Evolutionary conservation across 2,113 vertebrate species (phyloP).

Genomic region (Cygnus buccinator): DNA sequence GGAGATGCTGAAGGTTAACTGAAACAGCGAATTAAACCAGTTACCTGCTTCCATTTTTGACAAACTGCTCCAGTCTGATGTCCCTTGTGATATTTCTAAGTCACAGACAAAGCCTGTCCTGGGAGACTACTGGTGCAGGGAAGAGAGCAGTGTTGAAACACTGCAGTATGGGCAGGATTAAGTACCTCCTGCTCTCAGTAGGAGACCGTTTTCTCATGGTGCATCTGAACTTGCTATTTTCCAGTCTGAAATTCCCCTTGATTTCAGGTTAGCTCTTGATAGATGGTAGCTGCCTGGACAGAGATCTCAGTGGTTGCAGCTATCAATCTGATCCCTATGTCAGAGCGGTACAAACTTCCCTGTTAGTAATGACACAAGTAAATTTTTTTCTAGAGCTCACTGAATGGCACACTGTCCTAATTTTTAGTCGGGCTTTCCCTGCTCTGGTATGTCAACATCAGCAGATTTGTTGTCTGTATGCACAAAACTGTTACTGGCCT

Average conservation of each 20-base stretch:
- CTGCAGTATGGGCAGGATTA: neutral
- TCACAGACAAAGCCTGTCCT: neutral
- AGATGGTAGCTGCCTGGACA: neutral
- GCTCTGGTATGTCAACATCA: neutral
- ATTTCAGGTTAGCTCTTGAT: neutral
- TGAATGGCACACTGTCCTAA: too few relatives aligned
- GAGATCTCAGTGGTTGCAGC: rapidly evolving
- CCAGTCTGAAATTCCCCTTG: neutral
- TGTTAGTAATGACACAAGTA: neutral
- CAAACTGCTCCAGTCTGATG: neutral
- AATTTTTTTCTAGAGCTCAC: neutral
- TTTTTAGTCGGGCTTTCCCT: neutral
- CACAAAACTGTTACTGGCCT: neutral
- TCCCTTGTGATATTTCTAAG: neutral
- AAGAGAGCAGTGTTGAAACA: neutral
- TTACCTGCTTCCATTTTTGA: neutral
- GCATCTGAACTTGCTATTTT: neutral
- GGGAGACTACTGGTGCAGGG: neutral
- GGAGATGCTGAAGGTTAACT: neutral
- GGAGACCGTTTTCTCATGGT: neutral
- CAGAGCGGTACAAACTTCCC: neutral
- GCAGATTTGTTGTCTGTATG: neutral
- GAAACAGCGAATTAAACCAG: neutral
- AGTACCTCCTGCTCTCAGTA: neutral
- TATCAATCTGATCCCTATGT: neutral